These are phyloP conservation scores for Chlorodrepanis virens DNA, from an alignment of 2,113 vertebrate genomes.

Conservation along the genomic window DNA sequence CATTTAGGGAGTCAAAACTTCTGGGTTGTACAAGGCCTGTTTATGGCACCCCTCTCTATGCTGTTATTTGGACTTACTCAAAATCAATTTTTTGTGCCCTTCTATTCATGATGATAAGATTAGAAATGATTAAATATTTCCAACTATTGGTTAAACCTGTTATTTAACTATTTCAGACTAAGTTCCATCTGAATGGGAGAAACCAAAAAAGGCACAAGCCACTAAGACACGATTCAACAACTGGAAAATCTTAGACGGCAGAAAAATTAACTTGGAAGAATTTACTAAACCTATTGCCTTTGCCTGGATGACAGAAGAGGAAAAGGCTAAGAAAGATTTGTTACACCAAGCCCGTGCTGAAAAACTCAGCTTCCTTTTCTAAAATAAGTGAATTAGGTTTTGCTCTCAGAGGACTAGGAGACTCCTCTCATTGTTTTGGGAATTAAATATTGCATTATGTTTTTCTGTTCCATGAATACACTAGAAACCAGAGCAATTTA, in stretches of 20 bases:
- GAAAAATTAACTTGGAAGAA: not conserved
- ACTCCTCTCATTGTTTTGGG: not conserved
- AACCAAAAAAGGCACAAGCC: not conserved
- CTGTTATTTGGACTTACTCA: not conserved
- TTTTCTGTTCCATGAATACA: not conserved
- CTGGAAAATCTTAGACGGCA: not conserved
- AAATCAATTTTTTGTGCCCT: not conserved
- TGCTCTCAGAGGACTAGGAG: not conserved
- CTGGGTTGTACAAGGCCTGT: not conserved
- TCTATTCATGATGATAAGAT: not conserved
- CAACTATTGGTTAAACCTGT: not conserved
- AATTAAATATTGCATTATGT: not conserved
- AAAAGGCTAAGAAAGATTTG: not conserved
- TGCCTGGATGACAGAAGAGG: not conserved
- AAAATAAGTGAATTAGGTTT: not conserved
- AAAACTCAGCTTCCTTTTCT: not conserved
- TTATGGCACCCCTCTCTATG: not conserved
- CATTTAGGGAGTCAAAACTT: not conserved
- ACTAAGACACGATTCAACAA: not conserved
- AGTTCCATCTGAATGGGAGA: not conserved
- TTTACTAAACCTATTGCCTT: not conserved
- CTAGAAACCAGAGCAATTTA: not conserved
- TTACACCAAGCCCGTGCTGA: not conserved
- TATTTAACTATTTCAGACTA: not conserved
- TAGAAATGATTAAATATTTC: not conserved